Percentiles rank a stretch among this genome's conserved stretches.
Conservation (phyloP, 2,113 vertebrate species). For the Anser cygnoides region DNA sequence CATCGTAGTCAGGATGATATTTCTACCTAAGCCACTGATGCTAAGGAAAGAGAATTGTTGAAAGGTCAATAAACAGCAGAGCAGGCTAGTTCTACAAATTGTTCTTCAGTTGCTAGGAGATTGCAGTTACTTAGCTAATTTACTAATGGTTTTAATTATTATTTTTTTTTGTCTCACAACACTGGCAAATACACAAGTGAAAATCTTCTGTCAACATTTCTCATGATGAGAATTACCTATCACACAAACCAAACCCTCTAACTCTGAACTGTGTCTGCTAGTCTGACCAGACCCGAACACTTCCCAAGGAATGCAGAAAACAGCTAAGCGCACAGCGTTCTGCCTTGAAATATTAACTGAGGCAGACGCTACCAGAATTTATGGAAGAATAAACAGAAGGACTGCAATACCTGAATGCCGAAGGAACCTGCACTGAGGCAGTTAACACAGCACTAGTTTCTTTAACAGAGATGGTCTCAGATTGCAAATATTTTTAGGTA, state of each 20-base stretch:
- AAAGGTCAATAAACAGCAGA: background rate
- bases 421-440: background rate
- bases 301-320: background rate
- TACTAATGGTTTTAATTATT: background rate
- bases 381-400: background rate
- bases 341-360: background rate
- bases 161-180: accelerated
- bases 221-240: background rate
- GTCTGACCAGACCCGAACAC: background rate
- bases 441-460: background rate
- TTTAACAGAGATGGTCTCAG: background rate
- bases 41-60: constrained; percentile 64
- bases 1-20: constrained; percentile 98
- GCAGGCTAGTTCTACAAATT: background rate
- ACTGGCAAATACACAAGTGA: background rate
- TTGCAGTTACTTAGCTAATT: background rate
- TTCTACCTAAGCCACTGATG: constrained; percentile 91
- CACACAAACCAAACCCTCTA: background rate
- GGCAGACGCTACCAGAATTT: background rate
- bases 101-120: background rate
- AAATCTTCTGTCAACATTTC: background rate
- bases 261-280: background rate
- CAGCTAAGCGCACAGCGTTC: background rate
- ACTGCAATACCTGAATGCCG: background rate
- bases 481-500: background rate